phyloP scores from a whole-genome alignment of 2,888 invertebrate species.

The Drosophila demipolita region DNA sequence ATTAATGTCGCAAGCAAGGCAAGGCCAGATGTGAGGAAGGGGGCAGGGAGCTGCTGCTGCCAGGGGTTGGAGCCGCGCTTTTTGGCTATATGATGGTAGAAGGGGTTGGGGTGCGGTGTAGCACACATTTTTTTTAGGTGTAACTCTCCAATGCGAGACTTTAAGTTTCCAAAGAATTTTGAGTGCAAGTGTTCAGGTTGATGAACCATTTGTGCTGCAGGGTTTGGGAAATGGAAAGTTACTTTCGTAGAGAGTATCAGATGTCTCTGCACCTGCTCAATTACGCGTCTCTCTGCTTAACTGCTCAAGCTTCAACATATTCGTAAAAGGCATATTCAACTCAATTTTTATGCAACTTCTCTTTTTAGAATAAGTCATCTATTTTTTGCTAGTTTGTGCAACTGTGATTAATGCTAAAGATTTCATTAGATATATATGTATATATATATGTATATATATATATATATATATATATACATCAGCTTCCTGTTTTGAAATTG shows the following conservation, averaged over 20 bases:
- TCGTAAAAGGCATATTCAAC: constrained; percentile 21
- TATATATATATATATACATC: not conserved
- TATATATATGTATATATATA: not conserved
- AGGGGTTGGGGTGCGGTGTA: constrained; percentile 13
- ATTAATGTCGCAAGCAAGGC: constrained; percentile 68
- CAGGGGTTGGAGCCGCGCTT: constrained; percentile 21
- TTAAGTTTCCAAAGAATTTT: constrained; percentile 52
- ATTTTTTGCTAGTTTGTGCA: constrained; percentile 2
- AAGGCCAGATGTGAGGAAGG: too few species aligned
- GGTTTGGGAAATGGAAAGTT: not conserved
- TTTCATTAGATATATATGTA: not conserved
- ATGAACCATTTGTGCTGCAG: constrained; percentile 53
- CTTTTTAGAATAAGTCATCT: not conserved
- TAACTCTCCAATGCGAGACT: constrained; percentile 32
- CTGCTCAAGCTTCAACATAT: constrained; percentile 7
- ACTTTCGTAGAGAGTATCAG: constrained; percentile 13
- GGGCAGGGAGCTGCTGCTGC: not conserved
- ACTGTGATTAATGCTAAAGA: constrained; percentile 20
- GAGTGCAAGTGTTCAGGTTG: constrained; percentile 67
- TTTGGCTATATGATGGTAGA: not conserved
- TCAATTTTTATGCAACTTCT: not conserved
- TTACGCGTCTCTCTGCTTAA: constrained; percentile 16
- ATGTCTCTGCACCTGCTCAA: constrained; percentile 15
- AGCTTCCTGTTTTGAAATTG: not conserved
- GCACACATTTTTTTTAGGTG: constrained; percentile 24